Evolutionary conservation across 2,113 vertebrate species (phyloP), one percentile per base, ranked within the genome.

Genomic region (Columba janthina): DNA sequence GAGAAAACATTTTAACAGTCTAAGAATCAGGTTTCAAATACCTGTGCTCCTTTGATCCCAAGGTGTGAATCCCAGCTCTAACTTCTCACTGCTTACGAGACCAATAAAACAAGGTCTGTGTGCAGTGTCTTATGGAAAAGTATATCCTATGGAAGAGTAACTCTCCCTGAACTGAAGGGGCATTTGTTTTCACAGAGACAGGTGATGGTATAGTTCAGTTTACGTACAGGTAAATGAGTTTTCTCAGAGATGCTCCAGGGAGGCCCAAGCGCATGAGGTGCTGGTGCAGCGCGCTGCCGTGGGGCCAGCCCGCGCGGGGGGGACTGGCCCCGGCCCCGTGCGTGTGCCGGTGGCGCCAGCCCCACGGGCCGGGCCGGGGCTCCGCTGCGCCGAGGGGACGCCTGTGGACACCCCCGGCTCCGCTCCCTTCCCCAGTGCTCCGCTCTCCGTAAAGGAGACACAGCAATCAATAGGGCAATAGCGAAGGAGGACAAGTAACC

Each of bases 381-480:
- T 36, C 36, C 36, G 36, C 36, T 36, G 38, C 38, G 10, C 38
- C 38, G 38, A 9, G 38, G 38, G 38, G 38, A 11, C 38, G 38
- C 38, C 38, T 38, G 10, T 38, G 38, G 38, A 38, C 38, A 38
- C 38, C 38, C 38, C 38, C 38, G 10, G 38, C 38, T 10, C 38
- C 38, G 38, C 38, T 38, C 40, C 40, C 11, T 85, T 89, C 92
- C 71, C 67, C 65, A 94, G 92, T 56, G 72, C 61, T 11, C 9
- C 1, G 3, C 87, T 94, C 91, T 97, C 91, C 91, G 64, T 96
- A 90, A 95, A 88, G 92, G 70, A 94, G 94, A 92, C 80, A 95
- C 83, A 81, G 86, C 80, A 83, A 94, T 96, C 95, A 81, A 94
- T 95, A 96, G 93, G 90, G 91, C 90, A 94, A 36, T 64, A 78